Evolutionary conservation across 2,888 invertebrate species (phyloP), one percentile per base, ranked within the genome.

Genomic region (Gastrophysa polygoni): DNA sequence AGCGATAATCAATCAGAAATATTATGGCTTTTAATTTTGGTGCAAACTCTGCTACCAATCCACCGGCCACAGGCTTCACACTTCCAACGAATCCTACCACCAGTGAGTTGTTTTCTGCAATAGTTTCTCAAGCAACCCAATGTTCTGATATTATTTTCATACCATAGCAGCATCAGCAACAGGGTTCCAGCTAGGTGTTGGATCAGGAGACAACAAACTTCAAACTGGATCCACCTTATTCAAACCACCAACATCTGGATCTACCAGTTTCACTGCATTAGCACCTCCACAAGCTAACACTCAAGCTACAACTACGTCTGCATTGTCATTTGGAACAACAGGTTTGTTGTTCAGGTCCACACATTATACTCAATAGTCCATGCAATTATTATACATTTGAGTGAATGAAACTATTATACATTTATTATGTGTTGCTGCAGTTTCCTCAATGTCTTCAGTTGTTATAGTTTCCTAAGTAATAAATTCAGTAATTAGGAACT

Each of bases 31-130:
- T 77, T 66, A 71, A 57, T 46, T 77, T 77, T 67, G 76, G 76
- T 29, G 54, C 71, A 10, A 69, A 74, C 7, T 75, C 75, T 7
- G 66, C 75, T n/a, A 76, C 75, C 1, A 72, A 71, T 74, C 72
- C 75, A 14, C 71, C 73, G 7, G 71, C 73, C 8, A 66, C 72
- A 2, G 75, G 75, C 59, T 82, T 82, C 51, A 82, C 80, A 58
- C 79, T 80, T 48, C 76, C 80, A 1, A 69, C 80, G 1, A 69
- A 78, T 3, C 80, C 82, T 46, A 74, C 70, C 6, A 63, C 70
- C 47, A 59, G 63, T 63, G 48, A 57, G 47, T 57, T 57, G n/a
- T 48, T 34, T 34, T 32, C n/a, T 34, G 38, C 29, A 38, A 43
- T 11, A 48, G 57, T 62, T 10, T 16, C 29, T 8, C 50, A 14